Evolutionary conservation across 1,140 invertebrate species (phyloP).

Genomic region (Conus ventricosus): DNA sequence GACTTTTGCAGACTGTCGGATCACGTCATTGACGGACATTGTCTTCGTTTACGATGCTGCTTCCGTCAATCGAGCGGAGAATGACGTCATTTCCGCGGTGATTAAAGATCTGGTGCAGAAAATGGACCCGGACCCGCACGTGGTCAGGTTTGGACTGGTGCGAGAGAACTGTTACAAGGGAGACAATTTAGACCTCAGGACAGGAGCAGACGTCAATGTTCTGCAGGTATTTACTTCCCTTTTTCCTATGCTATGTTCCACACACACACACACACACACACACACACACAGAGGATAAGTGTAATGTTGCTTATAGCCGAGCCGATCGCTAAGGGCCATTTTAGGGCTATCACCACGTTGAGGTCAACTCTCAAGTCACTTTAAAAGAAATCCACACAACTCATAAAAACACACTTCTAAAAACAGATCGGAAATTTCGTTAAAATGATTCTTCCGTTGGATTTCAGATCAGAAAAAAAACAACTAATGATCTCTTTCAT

Average conservation of each 20-base stretch:
- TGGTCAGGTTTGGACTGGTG: slow-evolving; percentile 17
- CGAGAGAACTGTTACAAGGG: slow-evolving; percentile 28
- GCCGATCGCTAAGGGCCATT: too few species aligned
- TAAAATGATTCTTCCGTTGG: too few species aligned
- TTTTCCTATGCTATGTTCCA: background rate
- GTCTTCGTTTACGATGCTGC: slow-evolving; percentile 57
- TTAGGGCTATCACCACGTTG: too few species aligned
- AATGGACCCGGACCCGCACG: slow-evolving; percentile 3
- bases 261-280: background rate
- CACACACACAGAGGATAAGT: background rate
- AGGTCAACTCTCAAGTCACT: too few species aligned
- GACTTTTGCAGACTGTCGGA: slow-evolving; percentile 26
- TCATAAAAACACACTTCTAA: too few species aligned
- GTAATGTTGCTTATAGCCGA: too few species aligned
- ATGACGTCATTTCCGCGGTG: slow-evolving; percentile 18
- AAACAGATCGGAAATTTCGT: too few species aligned
- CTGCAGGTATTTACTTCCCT: slow-evolving; percentile 14
- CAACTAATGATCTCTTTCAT: too few species aligned
- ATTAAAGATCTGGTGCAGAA: background rate
- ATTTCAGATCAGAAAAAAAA: too few species aligned
- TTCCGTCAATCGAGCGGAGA: slow-evolving; percentile 47
- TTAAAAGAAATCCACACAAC: too few species aligned
- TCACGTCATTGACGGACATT: slow-evolving; percentile 53
- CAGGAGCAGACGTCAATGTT: background rate
- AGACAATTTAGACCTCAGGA: slow-evolving; percentile 10